Evolutionary conservation across 2,888 invertebrate species (phyloP).

Genomic region (Oligia latruncula): DNA sequence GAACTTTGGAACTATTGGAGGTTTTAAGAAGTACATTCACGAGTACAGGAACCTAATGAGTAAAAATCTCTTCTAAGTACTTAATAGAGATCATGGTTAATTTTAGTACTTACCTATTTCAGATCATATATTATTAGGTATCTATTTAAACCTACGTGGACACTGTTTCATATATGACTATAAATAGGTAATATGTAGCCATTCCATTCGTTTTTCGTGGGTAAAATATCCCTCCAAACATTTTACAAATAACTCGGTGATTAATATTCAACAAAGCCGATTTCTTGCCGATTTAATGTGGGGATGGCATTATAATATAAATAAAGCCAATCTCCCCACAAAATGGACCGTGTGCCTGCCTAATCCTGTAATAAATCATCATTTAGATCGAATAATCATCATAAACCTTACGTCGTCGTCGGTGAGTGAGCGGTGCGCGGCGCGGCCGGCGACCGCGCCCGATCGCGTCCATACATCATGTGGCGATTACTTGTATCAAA

Average conservation of each 20-base stretch:
- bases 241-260: slow-evolving; percentile 68
- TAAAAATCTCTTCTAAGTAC: neutral
- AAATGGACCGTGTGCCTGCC: slow-evolving; percentile 84
- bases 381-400: slow-evolving; percentile 89
- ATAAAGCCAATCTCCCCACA: slow-evolving; percentile 86
- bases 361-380: slow-evolving; percentile 89
- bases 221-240: slow-evolving; percentile 40
- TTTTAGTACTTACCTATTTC: neutral
- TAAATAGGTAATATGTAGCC: neutral
- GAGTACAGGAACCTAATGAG: neutral
- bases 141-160: neutral
- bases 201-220: slow-evolving; percentile 3
- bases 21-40: neutral
- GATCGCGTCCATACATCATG: slow-evolving; percentile 85
- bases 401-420: slow-evolving; percentile 80
- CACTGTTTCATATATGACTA: neutral
- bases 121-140: neutral
- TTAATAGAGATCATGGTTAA: no score
- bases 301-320: slow-evolving; percentile 83
- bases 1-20: neutral
- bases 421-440: slow-evolving; percentile 71
- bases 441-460: slow-evolving; percentile 65
- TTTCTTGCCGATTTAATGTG: slow-evolving; percentile 81
- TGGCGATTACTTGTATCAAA: slow-evolving; percentile 88
- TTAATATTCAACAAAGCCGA: slow-evolving; percentile 79